These are phyloP conservation scores for Metaphire vulgaris DNA, from an alignment of 1,140 invertebrate genomes.

Conservation along the genomic window DNA sequence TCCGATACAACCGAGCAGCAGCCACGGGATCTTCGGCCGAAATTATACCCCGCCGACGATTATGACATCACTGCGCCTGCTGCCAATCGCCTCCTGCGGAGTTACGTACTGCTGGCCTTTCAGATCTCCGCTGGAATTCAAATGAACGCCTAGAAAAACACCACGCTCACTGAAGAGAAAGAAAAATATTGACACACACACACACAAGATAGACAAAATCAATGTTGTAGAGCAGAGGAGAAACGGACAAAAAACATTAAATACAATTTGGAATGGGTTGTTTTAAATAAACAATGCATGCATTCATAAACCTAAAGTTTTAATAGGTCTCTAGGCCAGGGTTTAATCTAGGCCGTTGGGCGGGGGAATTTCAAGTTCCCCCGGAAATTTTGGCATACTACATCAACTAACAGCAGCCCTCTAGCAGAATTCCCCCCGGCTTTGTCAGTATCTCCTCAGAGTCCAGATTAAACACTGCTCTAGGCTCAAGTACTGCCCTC, in stretches of 20 bases:
- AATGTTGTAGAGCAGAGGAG: background rate
- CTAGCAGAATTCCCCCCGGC: no score
- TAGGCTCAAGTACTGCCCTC: no score
- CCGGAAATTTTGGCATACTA: no score
- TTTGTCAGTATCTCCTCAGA: no score
- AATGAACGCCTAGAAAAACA: constrained; percentile 60
- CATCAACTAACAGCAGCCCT: no score
- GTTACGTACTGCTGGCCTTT: constrained; percentile 73
- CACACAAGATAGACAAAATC: constrained; percentile 1
- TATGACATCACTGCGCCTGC: constrained; percentile 78
- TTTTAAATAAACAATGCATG: no score
- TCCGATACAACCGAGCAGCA: constrained; percentile 65
- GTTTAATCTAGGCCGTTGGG: no score
- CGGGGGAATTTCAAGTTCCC: no score
- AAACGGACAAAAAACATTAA: background rate
- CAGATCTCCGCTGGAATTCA: constrained; percentile 54
- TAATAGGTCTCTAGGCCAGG: no score
- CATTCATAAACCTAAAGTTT: no score
- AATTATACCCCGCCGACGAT: constrained; percentile 88
- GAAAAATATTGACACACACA: background rate
- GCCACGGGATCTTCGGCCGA: constrained; percentile 60
- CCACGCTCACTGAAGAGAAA: background rate
- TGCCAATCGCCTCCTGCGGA: constrained; percentile 69
- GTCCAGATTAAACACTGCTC: no score
- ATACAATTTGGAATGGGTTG: no score